Evolutionary conservation across 1,140 invertebrate species (phyloP).

Genomic region (Zaprionus taronus): DNA sequence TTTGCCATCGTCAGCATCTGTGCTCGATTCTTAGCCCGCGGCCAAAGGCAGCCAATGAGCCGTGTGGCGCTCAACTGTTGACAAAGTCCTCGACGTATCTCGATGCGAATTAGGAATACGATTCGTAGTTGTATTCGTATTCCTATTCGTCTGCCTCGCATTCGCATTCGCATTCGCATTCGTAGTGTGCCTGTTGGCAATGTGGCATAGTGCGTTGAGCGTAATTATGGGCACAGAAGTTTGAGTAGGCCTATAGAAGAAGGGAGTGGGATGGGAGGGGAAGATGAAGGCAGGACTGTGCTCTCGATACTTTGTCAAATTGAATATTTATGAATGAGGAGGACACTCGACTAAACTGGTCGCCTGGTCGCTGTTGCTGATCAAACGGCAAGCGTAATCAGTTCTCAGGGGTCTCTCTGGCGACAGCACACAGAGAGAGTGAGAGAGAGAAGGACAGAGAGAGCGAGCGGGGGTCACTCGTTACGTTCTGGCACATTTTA

Average conservation of each 20-base stretch:
- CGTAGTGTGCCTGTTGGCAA: slow-evolving; percentile 33
- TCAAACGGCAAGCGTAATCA: slow-evolving; percentile 81
- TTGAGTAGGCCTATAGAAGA: slow-evolving; percentile 29
- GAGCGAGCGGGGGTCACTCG: slow-evolving; percentile 26
- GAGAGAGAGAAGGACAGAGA: neutral
- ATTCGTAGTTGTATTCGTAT: slow-evolving; percentile 14
- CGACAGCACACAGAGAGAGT: slow-evolving; percentile 1
- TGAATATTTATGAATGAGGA: slow-evolving; percentile 74
- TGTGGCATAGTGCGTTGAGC: slow-evolving; percentile 27
- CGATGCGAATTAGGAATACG: slow-evolving; percentile 35
- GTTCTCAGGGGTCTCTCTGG: slow-evolving; percentile 10
- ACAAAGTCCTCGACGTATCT: slow-evolving; percentile 73
- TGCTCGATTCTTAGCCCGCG: slow-evolving; percentile 77
- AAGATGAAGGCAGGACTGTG: neutral
- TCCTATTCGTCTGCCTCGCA: neutral
- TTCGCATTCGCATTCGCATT: neutral
- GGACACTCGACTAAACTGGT: slow-evolving; percentile 30
- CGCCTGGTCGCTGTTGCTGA: slow-evolving; percentile 49
- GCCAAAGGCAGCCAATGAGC: slow-evolving; percentile 76
- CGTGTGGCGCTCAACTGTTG: slow-evolving; percentile 69
- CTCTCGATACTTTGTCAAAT: slow-evolving; percentile 39
- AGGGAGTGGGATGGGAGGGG: neutral
- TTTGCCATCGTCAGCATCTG: slow-evolving; percentile 74
- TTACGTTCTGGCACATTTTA: slow-evolving; percentile 68
- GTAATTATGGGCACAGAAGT: slow-evolving; percentile 72